Evolutionary conservation across 2,888 invertebrate genomes (phyloP), one percentile per base, ranked within the genome.

Genomic region (Nineta flava): DNA sequence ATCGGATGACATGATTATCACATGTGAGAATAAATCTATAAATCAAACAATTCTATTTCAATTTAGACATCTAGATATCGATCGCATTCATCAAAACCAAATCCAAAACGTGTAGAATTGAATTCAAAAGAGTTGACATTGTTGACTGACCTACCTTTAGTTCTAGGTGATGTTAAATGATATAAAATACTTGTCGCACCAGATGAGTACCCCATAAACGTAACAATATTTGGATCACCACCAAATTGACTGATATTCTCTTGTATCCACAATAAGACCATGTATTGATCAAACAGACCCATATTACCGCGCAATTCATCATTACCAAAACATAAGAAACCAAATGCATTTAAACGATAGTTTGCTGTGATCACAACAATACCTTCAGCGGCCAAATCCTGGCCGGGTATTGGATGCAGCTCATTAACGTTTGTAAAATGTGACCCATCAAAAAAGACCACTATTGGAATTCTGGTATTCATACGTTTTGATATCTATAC

Each of bases 221-320:
- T 90, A n/a, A 91, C 75, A 54, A 78, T 73, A 42, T 76, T 73
- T 0, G 82, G 77, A 65, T 91, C 83, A 4, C 92, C 92, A 19
- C 87, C 86, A 62, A 93, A 91, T 44, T 76, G 72, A 42, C 71
- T 71, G 48, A 90, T 85, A 62, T 91, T 84, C 57, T 83, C 78
- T 53, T 78, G 75, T 2, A 85, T 71, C 87, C 87, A 86, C 43
- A 79, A 60, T 50, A 94, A 66, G 1, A 86, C 88, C 63, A 88
- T 67, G 58, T 83, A 79, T 61, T 93, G 90, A 65, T 94, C 93
- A 57, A 85, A 77, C 47, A 94, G 66, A 1, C 91, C 92, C 52
- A 87, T 77, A 65, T 94, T 94, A 0, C 93, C 92, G 1, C 85
- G 76, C 3, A 79, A 76, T 55, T 71, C 69, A 41, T 65, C 56